These are phyloP conservation scores for Heliconius eleuchia DNA, from an alignment of 1,140 invertebrate species.

Conservation along the genomic window DNA sequence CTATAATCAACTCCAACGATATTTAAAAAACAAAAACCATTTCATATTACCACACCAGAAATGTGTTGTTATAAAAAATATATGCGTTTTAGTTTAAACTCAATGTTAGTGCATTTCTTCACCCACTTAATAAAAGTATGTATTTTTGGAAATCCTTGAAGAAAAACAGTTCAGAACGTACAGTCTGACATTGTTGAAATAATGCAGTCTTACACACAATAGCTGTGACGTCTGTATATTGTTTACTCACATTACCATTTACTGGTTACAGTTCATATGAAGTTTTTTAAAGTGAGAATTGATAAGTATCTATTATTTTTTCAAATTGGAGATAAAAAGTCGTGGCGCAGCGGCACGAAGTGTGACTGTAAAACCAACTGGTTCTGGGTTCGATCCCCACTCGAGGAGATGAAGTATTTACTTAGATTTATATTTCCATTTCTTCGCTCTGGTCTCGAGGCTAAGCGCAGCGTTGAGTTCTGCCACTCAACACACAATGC, in stretches of 20 bases:
- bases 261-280: slow-evolving; percentile 16
- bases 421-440: too few species aligned
- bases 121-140: not conserved
- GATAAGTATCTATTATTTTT: slow-evolving; percentile 8
- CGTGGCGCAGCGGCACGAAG: too few species aligned
- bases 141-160: slow-evolving; percentile 2
- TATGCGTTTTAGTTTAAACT: not conserved
- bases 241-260: slow-evolving; percentile 38
- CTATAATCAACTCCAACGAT: not conserved
- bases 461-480: too few species aligned
- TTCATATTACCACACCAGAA: not conserved
- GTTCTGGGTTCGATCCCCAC: too few species aligned
- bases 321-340: not conserved
- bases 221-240: slow-evolving; percentile 40
- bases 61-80: not conserved
- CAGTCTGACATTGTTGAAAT: slow-evolving; percentile 26
- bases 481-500: too few species aligned
- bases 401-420: too few species aligned
- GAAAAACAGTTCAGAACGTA: slow-evolving; percentile 17
- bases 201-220: slow-evolving; percentile 41
- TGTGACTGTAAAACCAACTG: too few species aligned
- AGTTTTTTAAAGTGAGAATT: not conserved
- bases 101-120: slow-evolving; percentile 14
- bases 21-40: too few species aligned
- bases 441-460: too few species aligned